Conservation (phyloP, 2,797 vertebrate genomes). For the Arnoldichthys spilopterus region DNA sequence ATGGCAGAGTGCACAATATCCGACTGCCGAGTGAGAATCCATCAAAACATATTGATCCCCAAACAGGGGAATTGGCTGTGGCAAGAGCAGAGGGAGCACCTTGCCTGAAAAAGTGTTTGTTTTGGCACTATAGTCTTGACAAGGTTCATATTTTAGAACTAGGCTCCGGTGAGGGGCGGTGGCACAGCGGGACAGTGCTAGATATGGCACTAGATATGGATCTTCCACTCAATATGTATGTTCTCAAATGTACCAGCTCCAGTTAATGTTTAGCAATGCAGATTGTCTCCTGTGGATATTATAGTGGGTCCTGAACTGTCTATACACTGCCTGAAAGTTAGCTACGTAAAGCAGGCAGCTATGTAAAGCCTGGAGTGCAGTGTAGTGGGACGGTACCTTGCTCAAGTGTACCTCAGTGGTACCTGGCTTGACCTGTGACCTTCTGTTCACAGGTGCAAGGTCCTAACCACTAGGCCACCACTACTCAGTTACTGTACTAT, state of each 20-base stretch:
- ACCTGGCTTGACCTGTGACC: too few species aligned
- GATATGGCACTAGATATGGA: conserved; percentile 29
- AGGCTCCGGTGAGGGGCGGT: conserved; percentile 65
- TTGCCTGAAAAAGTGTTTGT: conserved; percentile 81
- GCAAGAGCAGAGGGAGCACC: conserved; percentile 73
- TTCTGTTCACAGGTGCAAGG: too few species aligned
- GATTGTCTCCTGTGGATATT: neutral
- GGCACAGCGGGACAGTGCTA: conserved; percentile 35
- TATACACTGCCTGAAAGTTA: too few species aligned
- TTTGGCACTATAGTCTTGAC: conserved; percentile 79
- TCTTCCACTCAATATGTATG: conserved; percentile 58
- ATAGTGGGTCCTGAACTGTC: too few species aligned
- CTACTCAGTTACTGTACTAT: too few species aligned
- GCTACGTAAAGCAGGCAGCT: too few species aligned
- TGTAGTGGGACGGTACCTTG: too few species aligned
- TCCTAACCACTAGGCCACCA: too few species aligned
- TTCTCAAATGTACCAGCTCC: neutral
- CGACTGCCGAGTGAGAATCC: conserved; percentile 80
- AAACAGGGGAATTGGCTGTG: conserved; percentile 81
- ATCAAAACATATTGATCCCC: conserved; percentile 85
- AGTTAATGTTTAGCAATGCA: neutral
- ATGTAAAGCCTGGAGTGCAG: too few species aligned
- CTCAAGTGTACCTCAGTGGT: too few species aligned
- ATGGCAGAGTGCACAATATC: conserved; percentile 84
- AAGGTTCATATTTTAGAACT: conserved; percentile 81